These are phyloP conservation scores for Antedon bifida DNA, from an alignment of 35 echinoderm and acorn worm species.

Conservation along the genomic window DNA sequence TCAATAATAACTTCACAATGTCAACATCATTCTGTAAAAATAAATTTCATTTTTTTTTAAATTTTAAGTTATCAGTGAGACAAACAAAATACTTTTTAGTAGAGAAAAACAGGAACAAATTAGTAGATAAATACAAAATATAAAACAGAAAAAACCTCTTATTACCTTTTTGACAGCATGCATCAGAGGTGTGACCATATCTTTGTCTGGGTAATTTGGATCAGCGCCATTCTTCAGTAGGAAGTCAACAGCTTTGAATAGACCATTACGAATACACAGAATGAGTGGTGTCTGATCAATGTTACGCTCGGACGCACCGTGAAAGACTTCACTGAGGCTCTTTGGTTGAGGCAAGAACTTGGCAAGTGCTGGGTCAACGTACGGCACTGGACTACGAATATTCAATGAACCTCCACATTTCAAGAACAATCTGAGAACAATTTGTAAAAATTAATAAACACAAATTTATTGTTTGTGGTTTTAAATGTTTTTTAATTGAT, in stretches of 20 bases:
- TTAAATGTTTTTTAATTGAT: no score
- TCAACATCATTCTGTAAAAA: conserved; percentile 47
- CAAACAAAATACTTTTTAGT: no score
- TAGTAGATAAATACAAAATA: background rate
- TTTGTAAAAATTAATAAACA: background rate
- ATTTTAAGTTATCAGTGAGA: no score
- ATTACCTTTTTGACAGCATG: conserved; percentile 58
- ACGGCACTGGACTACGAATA: background rate
- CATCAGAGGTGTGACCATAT: conserved; percentile 50
- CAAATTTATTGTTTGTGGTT: background rate
- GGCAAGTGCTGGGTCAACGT: background rate
- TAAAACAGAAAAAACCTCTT: background rate
- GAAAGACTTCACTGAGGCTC: background rate
- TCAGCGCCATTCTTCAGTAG: conserved; percentile 63
- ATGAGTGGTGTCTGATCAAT: conserved; percentile 35
- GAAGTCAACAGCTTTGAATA: conserved; percentile 42
- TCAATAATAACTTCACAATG: conserved; percentile 61
- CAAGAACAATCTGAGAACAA: background rate
- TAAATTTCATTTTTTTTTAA: no score
- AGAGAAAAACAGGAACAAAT: no score
- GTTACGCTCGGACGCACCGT: background rate
- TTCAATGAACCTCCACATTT: background rate
- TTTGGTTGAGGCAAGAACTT: background rate
- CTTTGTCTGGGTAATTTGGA: conserved; percentile 40
- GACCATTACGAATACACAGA: conserved; percentile 19